Percentiles rank a stretch among this genome's conserved stretches.
These are phyloP conservation scores for Smithornis capensis DNA, from an alignment of 2,113 vertebrate species.

Conservation along the genomic window DNA sequence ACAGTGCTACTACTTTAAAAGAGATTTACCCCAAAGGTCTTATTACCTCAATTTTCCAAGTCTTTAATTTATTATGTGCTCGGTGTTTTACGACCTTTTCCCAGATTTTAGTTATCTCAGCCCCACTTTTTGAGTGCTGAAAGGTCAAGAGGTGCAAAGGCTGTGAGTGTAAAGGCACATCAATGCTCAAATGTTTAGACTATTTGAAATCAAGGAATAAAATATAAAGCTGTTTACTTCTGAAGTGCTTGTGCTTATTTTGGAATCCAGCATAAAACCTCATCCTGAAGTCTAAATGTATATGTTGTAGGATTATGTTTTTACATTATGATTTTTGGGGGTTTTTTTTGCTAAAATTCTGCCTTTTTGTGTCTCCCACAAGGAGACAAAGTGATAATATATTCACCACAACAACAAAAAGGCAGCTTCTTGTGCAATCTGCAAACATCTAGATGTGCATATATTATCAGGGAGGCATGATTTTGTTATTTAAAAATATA, in stretches of 20 bases:
- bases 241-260: background rate
- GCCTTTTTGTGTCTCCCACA: background rate
- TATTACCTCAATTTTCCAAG: conserved; percentile 38
- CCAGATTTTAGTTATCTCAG: background rate
- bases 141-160: conserved; percentile 37
- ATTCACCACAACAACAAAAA: background rate
- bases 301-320: background rate
- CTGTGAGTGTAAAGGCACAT: background rate
- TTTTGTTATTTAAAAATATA: background rate
- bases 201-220: conserved; percentile 39
- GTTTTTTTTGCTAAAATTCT: background rate
- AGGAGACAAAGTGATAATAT: background rate
- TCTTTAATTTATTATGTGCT: conserved; percentile 38
- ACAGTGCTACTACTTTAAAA: conserved; percentile 18
- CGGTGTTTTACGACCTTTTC: background rate
- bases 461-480: background rate
- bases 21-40: conserved; percentile 3
- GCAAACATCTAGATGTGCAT: background rate
- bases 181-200: background rate
- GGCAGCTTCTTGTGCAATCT: background rate
- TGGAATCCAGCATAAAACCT: background rate
- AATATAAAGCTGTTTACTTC: conserved; percentile 3
- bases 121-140: conserved; percentile 10
- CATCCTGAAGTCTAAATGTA: background rate
- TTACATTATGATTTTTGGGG: background rate